Evolutionary conservation across 2,888 invertebrate genomes (phyloP).

Genomic region (Leptinotarsa tumamoca): DNA sequence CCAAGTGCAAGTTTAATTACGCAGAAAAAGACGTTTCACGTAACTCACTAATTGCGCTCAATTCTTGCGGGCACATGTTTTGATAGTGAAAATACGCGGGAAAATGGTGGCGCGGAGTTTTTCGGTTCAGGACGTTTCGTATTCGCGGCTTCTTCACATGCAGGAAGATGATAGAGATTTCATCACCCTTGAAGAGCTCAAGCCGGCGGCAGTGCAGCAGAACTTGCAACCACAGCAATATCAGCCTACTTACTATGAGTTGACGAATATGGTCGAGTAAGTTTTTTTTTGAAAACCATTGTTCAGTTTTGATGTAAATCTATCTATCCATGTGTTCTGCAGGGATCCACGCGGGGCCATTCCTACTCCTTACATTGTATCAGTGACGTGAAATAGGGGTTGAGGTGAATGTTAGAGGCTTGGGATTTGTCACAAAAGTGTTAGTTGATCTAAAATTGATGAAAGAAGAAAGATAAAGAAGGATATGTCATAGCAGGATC

Average conservation of each 20-base stretch:
- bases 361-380: too few relatives aligned
- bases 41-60: not conserved
- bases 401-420: too few relatives aligned
- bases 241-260: slow-evolving; percentile 62
- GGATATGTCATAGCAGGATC: too few relatives aligned
- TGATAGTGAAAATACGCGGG: not conserved
- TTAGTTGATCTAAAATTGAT: too few relatives aligned
- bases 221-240: slow-evolving; percentile 55
- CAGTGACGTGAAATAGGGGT: too few relatives aligned
- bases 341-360: too few relatives aligned
- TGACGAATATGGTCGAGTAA: slow-evolving; percentile 64
- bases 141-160: slow-evolving; percentile 64
- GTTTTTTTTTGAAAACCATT: slow-evolving; percentile 44
- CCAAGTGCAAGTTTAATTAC: slow-evolving; percentile 38
- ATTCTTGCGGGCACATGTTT: slow-evolving; percentile 10
- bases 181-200: slow-evolving; percentile 65
- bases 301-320: too few relatives aligned
- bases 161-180: slow-evolving; percentile 64
- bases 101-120: slow-evolving; percentile 65
- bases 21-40: not conserved
- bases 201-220: slow-evolving; percentile 52
- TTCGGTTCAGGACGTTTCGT: slow-evolving; percentile 63
- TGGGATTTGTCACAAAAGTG: too few relatives aligned
- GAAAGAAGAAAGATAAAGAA: too few relatives aligned
- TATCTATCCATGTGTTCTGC: too few relatives aligned